A percentile compares a stretch with the other conserved stretches of the same genome.
Conservation (phyloP, 2,113 vertebrate genomes). For the Talpa occidentalis region DNA sequence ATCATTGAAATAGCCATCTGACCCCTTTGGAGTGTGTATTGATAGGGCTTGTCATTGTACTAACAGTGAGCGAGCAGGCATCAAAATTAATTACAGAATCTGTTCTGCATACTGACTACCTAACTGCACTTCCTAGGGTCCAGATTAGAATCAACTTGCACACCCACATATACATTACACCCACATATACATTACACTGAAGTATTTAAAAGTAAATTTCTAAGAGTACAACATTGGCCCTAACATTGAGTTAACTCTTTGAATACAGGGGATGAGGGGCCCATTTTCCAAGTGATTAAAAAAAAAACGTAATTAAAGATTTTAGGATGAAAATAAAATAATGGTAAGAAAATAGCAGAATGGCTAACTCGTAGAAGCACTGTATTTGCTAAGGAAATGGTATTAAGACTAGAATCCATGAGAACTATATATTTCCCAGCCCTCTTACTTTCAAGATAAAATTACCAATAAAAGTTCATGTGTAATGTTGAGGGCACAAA, state of each 20-base stretch:
- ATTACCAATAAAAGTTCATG: not conserved
- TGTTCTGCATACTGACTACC: too few relatives aligned
- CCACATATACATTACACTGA: not conserved
- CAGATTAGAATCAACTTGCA: not conserved
- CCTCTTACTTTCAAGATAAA: not conserved
- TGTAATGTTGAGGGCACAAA: not conserved
- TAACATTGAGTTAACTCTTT: slow-evolving; percentile 28
- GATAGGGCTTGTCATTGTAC: not conserved
- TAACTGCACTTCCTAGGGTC: not conserved
- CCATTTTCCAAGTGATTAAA: not conserved
- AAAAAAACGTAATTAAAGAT: not conserved
- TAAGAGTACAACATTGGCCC: not conserved
- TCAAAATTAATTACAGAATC: too few relatives aligned
- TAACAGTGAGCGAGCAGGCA: not conserved
- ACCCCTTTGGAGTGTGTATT: not conserved
- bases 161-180: not conserved
- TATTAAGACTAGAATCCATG: not conserved
- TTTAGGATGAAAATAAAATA: slow-evolving; percentile 38
- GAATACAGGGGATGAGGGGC: not conserved
- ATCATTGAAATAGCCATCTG: not conserved
- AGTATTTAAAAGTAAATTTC: slow-evolving; percentile 15
- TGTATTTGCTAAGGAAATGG: not conserved
- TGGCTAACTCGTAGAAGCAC: not conserved
- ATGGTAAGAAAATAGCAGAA: not conserved
- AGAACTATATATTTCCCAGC: slow-evolving; percentile 22